Conservation (phyloP, 2,888 invertebrate species). For the Clostera curtula region DNA sequence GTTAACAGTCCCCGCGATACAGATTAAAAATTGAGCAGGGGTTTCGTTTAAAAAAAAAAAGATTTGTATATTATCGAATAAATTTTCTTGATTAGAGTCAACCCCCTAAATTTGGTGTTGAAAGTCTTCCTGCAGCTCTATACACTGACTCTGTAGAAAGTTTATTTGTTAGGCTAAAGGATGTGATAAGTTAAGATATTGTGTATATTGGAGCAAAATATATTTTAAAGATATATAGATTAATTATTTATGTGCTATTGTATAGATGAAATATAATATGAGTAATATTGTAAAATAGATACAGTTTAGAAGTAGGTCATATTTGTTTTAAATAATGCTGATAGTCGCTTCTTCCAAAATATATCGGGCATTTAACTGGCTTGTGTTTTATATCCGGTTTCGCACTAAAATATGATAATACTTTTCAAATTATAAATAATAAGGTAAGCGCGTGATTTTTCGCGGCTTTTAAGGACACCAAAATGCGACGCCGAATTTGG, state of each 20-base stretch:
- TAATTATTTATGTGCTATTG: constrained; percentile 52
- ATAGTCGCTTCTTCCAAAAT: constrained; percentile 23
- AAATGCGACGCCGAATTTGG: too few relatives aligned
- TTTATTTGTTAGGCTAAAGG: constrained; percentile 67
- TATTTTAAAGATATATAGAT: constrained; percentile 51
- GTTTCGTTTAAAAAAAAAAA: constrained; percentile 12
- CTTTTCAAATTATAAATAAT: too few relatives aligned
- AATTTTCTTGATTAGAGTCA: constrained; percentile 8
- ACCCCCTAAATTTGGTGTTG: constrained; percentile 43
- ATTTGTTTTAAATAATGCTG: constrained; percentile 13
- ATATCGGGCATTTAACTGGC: too few relatives aligned
- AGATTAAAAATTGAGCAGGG: too few relatives aligned
- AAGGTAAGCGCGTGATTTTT: too few relatives aligned
- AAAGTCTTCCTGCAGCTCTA: constrained; percentile 75
- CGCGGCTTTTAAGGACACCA: too few relatives aligned
- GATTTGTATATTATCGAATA: constrained; percentile 16
- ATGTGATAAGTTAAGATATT: constrained; percentile 67
- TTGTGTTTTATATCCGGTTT: too few relatives aligned
- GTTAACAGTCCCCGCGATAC: too few relatives aligned
- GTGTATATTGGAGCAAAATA: constrained; percentile 52
- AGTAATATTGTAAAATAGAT: constrained; percentile 41
- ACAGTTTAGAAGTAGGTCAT: constrained; percentile 31
- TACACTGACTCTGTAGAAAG: constrained; percentile 72
- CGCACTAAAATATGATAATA: too few relatives aligned
- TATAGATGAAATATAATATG: constrained; percentile 44